Base-by-base conservation (phyloP, 2,113 vertebrate species). In the Symphodus melops region DNA sequence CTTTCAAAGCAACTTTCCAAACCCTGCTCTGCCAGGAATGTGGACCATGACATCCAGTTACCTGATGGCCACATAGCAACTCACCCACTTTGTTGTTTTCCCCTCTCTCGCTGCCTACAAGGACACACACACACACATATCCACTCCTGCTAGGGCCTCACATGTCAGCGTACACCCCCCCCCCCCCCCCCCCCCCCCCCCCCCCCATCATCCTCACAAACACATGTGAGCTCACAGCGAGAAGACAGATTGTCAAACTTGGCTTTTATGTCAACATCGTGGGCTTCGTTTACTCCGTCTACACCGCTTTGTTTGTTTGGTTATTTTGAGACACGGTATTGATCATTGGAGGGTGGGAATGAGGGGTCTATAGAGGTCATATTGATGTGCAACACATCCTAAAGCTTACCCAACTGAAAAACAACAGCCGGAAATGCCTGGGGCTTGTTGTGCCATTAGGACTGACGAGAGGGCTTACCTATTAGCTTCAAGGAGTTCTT, bases 41-140 rank as follows among this genome's bases (percentile, higher is more conserved):
- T 63, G 76, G 79, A 77, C 73, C 56, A 59, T 84, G 84, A 91
- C 91, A 86, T 89, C 55, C 77, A 83, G 86, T 86, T 91, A 91
- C 90, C 88, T 92, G 86, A 82, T 64, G 77, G 73, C 72, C 63
- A 54, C 83, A 81, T 74, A 84, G 81, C 88, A 86, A 88, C 84
- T 57, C 72, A 51, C 77, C 77, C 83, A 68, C 79, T 88, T 83
- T 83, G 88, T 90, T 90, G 83, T 89, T 78, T 64, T 57, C 77
- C 57, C 48, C 19, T 0, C 58, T 69, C 64, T 67, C 7, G 0
- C 58, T 75, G 75, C 85, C 64, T 68, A 61, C 83, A 84, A 84
- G 83, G 67, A 79, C 73, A 60, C 54, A 74, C 54, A 79, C 81
- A 67, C 75, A 58, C 81, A 67, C 78, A 58, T 10, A 62, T 66